A percentile compares a stretch with the other conserved stretches of the same genome.
phyloP scores from a whole-genome alignment of 2,797 vertebrate genomes.

The Paguma larvata region DNA sequence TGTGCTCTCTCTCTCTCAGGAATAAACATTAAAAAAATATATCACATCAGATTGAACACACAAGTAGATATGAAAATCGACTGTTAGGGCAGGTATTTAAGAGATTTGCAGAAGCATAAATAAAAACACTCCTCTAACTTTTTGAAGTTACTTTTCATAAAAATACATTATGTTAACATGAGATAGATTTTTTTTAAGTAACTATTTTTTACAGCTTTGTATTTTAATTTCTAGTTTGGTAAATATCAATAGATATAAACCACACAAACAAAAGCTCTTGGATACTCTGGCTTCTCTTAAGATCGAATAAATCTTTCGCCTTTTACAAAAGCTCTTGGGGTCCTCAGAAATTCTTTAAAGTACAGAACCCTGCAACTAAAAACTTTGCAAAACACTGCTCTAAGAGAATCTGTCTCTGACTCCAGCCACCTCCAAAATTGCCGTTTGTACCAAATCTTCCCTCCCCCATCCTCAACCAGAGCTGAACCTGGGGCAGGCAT shows the following conservation, averaged over 20 bases:
- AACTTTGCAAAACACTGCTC: background rate
- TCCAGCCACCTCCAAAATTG: background rate
- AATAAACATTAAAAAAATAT: no score
- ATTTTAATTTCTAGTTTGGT: conserved; percentile 46
- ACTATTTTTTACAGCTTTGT: background rate
- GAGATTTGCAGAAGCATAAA: background rate
- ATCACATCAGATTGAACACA: background rate
- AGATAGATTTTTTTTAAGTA: background rate
- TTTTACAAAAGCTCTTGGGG: background rate
- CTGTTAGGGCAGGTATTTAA: conserved; percentile 34
- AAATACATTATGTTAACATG: conserved; percentile 16
- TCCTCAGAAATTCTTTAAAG: conserved; percentile 32
- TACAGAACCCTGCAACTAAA: background rate
- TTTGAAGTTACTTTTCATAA: conserved; percentile 36
- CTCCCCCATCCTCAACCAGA: background rate
- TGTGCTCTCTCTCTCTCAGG: no score
- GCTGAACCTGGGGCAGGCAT: conserved; percentile 10
- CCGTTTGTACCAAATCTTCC: conserved; percentile 44
- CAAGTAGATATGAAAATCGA: conserved; percentile 32
- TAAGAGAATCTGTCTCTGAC: conserved; percentile 44
- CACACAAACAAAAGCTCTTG: conserved; percentile 16
- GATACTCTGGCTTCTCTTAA: no score
- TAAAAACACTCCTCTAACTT: background rate
- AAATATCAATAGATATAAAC: background rate
- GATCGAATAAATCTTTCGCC: no score